phyloP scores from a whole-genome alignment of 2,113 vertebrate genomes.

The Lycaon pictus region DNA sequence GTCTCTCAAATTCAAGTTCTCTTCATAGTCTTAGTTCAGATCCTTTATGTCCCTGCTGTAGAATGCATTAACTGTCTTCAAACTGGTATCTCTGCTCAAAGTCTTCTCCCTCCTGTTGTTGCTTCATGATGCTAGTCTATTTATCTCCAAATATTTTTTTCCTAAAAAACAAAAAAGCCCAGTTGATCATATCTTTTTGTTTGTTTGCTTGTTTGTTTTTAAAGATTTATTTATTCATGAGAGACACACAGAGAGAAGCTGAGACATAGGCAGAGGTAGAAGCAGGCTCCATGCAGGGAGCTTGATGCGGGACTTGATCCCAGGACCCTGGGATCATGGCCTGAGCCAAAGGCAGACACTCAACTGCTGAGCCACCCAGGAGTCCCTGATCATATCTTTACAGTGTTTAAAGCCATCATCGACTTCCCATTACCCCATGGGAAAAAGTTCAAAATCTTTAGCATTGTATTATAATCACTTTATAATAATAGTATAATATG shows the following conservation, averaged over 20 bases:
- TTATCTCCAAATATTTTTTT: background rate
- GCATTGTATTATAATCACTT: background rate
- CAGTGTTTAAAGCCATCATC: background rate
- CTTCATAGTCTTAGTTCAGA: background rate
- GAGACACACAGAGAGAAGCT: too few species aligned
- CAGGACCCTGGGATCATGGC: too few species aligned
- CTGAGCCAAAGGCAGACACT: too few species aligned
- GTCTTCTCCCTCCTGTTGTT: background rate
- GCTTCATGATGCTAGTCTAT: background rate
- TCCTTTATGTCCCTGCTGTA: background rate
- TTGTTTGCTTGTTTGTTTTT: too few species aligned
- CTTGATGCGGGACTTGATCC: too few species aligned
- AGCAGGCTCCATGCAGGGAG: too few species aligned
- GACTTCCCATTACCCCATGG: background rate
- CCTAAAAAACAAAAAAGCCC: background rate
- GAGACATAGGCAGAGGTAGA: too few species aligned
- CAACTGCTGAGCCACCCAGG: too few species aligned
- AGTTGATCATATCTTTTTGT: background rate
- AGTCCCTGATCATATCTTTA: background rate
- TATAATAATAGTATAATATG: background rate
- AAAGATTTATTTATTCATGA: too few species aligned
- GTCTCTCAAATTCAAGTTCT: conserved; percentile 4
- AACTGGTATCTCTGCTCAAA: background rate
- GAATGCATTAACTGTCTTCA: background rate
- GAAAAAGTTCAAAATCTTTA: background rate